phyloP scores from a whole-genome alignment of 2,797 vertebrate species.

The Brachyalestes nurse region DNA sequence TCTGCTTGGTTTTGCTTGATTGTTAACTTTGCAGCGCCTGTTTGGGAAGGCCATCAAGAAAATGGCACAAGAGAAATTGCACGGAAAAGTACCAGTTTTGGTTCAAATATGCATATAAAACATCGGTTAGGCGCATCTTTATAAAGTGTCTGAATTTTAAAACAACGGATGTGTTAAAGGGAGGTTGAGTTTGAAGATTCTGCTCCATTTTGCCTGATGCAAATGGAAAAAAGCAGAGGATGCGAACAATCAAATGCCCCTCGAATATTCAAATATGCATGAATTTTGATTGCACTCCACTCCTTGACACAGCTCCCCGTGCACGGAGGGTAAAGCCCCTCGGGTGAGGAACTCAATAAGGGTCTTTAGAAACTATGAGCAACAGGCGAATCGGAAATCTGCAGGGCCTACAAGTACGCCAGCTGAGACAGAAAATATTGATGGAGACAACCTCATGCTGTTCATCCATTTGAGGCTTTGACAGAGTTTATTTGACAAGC shows the following conservation, averaged over 20 bases:
- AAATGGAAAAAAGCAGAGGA: constrained; percentile 7
- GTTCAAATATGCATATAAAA: constrained; percentile 5
- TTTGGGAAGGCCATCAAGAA: background rate
- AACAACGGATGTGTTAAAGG: constrained; percentile 1
- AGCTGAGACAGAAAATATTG: constrained; percentile 27
- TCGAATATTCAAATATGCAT: constrained; percentile 32
- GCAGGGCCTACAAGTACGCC: constrained; percentile 10
- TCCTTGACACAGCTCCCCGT: background rate
- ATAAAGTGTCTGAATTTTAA: background rate
- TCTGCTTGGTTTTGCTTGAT: constrained; percentile 4
- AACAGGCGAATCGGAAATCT: constrained; percentile 18
- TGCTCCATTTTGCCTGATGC: background rate
- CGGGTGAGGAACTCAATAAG: constrained; percentile 30
- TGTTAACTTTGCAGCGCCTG: background rate
- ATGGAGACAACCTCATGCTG: constrained; percentile 32
- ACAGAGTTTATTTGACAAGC: constrained; percentile 48
- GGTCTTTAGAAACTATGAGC: constrained; percentile 28
- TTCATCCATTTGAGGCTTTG: constrained; percentile 34
- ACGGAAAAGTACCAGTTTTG: background rate
- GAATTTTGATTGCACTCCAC: constrained; percentile 26
- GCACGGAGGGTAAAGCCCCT: background rate
- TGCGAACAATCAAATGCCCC: constrained; percentile 27
- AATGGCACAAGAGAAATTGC: background rate
- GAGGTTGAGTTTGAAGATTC: background rate
- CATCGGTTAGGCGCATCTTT: background rate